Conservation (phyloP, 2,797 vertebrate species). For the Tiaroga cobitis region DNA sequence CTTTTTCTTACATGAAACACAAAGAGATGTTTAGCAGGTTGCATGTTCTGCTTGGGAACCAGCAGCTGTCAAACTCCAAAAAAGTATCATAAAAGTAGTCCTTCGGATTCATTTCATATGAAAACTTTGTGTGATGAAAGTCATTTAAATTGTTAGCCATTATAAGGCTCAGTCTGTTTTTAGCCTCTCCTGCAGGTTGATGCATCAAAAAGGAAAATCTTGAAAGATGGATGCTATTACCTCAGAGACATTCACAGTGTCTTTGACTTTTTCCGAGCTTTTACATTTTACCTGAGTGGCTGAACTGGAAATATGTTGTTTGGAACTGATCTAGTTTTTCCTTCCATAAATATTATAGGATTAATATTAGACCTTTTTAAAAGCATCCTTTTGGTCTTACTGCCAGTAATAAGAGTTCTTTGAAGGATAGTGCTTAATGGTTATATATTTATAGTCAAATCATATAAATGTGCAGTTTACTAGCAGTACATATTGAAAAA, state of each 20-base stretch:
- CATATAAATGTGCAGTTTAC: not conserved
- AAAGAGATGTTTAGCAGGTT: not conserved
- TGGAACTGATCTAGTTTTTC: slow-evolving; percentile 14
- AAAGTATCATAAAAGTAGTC: not conserved
- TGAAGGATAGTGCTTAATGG: not conserved
- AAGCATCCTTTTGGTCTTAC: slow-evolving; percentile 9
- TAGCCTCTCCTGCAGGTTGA: not conserved
- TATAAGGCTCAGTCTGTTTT: not conserved
- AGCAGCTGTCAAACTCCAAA: not conserved
- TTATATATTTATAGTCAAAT: not conserved
- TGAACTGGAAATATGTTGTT: slow-evolving; percentile 12
- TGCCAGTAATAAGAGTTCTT: slow-evolving; percentile 17
- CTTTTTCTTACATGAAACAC: not conserved
- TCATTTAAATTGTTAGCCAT: not conserved
- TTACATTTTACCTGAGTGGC: not conserved
- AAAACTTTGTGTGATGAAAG: not conserved
- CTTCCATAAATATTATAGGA: not conserved
- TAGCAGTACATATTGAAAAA: slow-evolving; percentile 4
- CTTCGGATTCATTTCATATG: not conserved
- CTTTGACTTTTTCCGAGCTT: slow-evolving; percentile 11
- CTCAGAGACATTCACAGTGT: not conserved
- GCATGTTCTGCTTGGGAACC: not conserved
- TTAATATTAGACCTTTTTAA: slow-evolving; percentile 14
- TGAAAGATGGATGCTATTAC: not conserved
- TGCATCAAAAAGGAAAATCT: not conserved